Evolutionary conservation across 1,140 invertebrate species (phyloP), one percentile per base, ranked within the genome.

Genomic region (Microplitis mediator): DNA sequence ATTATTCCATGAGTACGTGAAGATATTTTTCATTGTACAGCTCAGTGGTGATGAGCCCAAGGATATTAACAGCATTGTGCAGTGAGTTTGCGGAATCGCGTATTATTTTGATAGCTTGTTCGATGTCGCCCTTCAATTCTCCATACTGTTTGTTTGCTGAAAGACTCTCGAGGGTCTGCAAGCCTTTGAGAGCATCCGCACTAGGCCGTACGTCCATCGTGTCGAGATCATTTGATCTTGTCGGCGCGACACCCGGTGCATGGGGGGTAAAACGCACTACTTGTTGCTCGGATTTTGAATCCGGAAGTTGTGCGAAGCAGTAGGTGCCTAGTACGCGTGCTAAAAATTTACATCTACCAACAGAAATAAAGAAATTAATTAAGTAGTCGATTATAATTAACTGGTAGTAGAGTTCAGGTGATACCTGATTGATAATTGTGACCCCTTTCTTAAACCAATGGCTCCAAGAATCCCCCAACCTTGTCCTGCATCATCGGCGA

Each of bases 361-460:
- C 71, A 75, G 70, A 76, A 54, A 5, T 35, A 32, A 14, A 65
- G 45, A 39, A 62, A 52, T 61, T 64, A 61, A 45, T 35, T 54
- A 11, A 34, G 32, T 5, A 65, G 45, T 68, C 52, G 31, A 16
- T 67, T 52, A 56, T 32, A 23, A 61, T 69, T 16, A 16, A 61
- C 31, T 64, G 2, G 1, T 23, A 23, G 23, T 23, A 23, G 23
- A 23, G 23, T 23, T 23, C 2, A 23, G 23, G 23, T 23, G 0
- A 34, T 82, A 91, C 91, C 87, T 89, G 9, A 84, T 76, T 23
- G 90, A 90, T 13, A 92, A 81, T 31, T 87, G 84, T 45, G 89
- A 90, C 31, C 88, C 86, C 81, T 90, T 91, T 31, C 90, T 89
- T 2, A 93, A 78, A 35, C 92, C 91, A 66, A 93, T 90, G 14